Base-by-base conservation (phyloP, 2,113 vertebrate species). In the Myotis brandtii region DNA sequence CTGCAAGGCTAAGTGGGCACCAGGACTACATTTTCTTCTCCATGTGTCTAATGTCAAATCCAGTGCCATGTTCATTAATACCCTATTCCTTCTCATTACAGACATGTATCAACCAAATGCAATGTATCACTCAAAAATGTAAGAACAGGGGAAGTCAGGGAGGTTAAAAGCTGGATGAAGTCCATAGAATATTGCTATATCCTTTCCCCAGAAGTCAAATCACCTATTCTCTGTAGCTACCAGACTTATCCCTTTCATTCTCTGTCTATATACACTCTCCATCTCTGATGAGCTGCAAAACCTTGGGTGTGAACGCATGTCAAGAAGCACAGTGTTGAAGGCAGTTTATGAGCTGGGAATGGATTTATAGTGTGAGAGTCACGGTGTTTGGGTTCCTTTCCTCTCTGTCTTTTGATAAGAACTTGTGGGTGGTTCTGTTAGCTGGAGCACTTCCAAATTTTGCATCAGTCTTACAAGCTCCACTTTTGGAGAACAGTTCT, bases 291-390 rank as follows among this genome's bases (percentile, higher is more conserved):
- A 92, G 25, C 52, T 95, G 72, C 59, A 94, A 90, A 96, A 64
- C 11, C 67, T 62, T 17, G 80, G 77, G 95, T 59, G 90, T 93
- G 75, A 95, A 83, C 34, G 46, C 37, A 52, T 6, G 2, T 52
- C 40, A 62, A 69, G 86, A 97, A 82, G 56, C 67, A 62, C 16
- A 14, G 66, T 20, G 34, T 37, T 67, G 56, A 86, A 50, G n/a
- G 46, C 62, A 25, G 89, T 86, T 95, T 89, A 94, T 62, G 70
- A 96, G 23, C 43, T 95, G 84, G 52, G 64, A 72, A 66, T 16
- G 69, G 93, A 97, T 97, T 93, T 92, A 96, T 96, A 73, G 90
- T 0, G 67, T 88, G 87, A 83, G 30, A 86, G 40, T 77, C 46
- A 46, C 3, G 27, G 73, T 62, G 50, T 21, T 79, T 46, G 10